These are phyloP conservation scores for Trissonchulus latispiculum DNA, from an alignment of 2,888 invertebrate genomes.

Conservation along the genomic window DNA sequence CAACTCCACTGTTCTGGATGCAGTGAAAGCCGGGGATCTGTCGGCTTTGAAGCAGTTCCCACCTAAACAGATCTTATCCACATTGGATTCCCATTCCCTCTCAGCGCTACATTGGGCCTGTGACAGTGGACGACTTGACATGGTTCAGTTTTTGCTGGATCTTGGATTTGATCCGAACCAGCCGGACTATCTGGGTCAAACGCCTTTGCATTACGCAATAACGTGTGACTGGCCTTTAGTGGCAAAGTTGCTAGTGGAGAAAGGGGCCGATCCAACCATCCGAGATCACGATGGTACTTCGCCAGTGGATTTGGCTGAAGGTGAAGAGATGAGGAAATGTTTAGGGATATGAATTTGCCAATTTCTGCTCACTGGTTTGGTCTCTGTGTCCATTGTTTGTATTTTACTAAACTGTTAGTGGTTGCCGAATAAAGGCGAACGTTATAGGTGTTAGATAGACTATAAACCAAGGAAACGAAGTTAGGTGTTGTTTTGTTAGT, in stretches of 20 bases:
- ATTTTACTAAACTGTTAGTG: too few relatives aligned
- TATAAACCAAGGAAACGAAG: too few relatives aligned
- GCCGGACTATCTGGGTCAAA: conserved; percentile 1
- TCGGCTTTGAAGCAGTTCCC: neutral
- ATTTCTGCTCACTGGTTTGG: too few relatives aligned
- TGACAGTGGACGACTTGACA: conserved; percentile 27
- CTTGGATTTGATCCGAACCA: neutral
- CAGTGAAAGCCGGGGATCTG: neutral
- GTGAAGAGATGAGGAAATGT: too few relatives aligned
- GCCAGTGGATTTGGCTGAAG: conserved; percentile 10
- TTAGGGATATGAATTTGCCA: too few relatives aligned
- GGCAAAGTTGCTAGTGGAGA: neutral
- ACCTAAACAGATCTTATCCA: neutral
- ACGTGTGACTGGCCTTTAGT: conserved; percentile 6
- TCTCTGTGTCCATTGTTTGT: too few relatives aligned
- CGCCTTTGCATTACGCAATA: conserved; percentile 13
- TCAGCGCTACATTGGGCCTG: conserved; percentile 30
- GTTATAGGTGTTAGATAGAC: too few relatives aligned
- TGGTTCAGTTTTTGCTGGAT: neutral
- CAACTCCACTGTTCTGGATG: neutral
- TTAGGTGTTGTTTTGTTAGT: too few relatives aligned
- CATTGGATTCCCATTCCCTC: conserved; percentile 21
- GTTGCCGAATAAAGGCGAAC: too few relatives aligned
- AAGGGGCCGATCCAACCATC: neutral
- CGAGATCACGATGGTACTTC: neutral